Evolutionary conservation across 2,797 vertebrate genomes (phyloP).

Genomic region (Peromyscus attwateri): DNA sequence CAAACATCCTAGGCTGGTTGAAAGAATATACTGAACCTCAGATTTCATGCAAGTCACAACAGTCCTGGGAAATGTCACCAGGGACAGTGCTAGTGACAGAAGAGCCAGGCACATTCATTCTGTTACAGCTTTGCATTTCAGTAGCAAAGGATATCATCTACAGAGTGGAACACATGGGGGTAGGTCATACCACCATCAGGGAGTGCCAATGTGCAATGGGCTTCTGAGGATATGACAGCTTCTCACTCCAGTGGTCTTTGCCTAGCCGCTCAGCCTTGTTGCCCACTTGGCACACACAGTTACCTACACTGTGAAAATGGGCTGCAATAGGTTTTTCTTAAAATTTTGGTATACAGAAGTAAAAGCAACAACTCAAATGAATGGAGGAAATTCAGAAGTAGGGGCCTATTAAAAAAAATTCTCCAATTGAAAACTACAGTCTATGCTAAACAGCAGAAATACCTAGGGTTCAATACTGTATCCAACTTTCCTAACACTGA

Average conservation of each 20-base stretch:
- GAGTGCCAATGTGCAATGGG: slow-evolving; percentile 99
- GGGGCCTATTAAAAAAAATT: slow-evolving; percentile 45
- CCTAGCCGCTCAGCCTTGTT: slow-evolving; percentile 96
- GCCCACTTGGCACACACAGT: slow-evolving; percentile 97
- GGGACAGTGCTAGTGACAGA: neutral
- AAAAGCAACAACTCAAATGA: slow-evolving; percentile 17
- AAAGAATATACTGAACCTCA: neutral
- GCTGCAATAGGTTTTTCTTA: slow-evolving; percentile 88
- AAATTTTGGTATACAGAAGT: slow-evolving; percentile 64
- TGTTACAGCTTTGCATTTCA: neutral
- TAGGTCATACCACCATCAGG: slow-evolving; percentile 95
- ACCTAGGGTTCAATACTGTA: neutral
- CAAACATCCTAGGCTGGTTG: neutral
- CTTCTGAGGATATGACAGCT: slow-evolving; percentile 98
- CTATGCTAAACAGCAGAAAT: neutral
- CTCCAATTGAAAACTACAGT: slow-evolving; percentile 35
- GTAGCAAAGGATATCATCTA: neutral
- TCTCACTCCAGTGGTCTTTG: slow-evolving; percentile 99
- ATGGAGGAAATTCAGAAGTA: neutral
- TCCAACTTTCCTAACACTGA: neutral
- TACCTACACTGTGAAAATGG: slow-evolving; percentile 96
- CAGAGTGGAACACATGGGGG: neutral
- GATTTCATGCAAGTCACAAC: neutral
- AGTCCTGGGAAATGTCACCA: neutral
- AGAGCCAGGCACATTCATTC: neutral